Conservation (phyloP, 1,140 invertebrate genomes). For the Pseudoatta argentina region DNA sequence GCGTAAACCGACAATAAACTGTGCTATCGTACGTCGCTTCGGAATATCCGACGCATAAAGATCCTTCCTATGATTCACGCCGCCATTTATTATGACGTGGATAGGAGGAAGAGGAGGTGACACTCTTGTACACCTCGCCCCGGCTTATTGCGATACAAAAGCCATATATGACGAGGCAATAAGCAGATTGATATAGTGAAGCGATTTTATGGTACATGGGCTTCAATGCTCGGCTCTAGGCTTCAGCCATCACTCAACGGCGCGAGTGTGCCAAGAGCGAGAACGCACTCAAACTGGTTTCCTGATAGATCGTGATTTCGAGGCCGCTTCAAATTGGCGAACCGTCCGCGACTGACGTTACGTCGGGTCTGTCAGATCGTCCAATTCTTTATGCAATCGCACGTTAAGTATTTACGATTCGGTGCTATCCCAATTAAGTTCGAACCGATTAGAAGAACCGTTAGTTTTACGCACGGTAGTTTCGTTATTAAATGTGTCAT, state of each 20-base stretch:
- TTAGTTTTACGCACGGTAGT: constrained; percentile 43
- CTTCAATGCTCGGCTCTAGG: constrained; percentile 67
- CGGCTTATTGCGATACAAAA: constrained; percentile 43
- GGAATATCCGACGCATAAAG: constrained; percentile 40
- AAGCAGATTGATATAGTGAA: constrained; percentile 75
- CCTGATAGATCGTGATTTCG: constrained; percentile 66
- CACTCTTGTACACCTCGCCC: constrained; percentile 36
- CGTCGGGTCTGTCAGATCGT: constrained; percentile 69
- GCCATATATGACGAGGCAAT: constrained; percentile 67
- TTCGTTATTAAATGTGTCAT: constrained; percentile 44
- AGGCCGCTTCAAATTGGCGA: constrained; percentile 66
- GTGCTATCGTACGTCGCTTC: neutral
- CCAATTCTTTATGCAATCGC: constrained; percentile 73
- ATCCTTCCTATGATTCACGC: constrained; percentile 50
- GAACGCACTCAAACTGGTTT: constrained; percentile 57
- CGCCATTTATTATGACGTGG: constrained; percentile 44
- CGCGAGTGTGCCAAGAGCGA: constrained; percentile 32
- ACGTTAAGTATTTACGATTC: constrained; percentile 51
- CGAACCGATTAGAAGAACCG: constrained; percentile 5
- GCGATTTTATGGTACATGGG: constrained; percentile 74
- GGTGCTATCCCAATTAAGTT: constrained; percentile 52
- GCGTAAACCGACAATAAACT: constrained; percentile 22
- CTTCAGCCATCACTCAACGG: constrained; percentile 68
- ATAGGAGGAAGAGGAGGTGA: constrained; percentile 56
- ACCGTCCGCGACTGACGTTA: constrained; percentile 52